These are phyloP conservation scores for Catamblyrhynchus diadema DNA, from an alignment of 2,797 vertebrate genomes.

Conservation along the genomic window DNA sequence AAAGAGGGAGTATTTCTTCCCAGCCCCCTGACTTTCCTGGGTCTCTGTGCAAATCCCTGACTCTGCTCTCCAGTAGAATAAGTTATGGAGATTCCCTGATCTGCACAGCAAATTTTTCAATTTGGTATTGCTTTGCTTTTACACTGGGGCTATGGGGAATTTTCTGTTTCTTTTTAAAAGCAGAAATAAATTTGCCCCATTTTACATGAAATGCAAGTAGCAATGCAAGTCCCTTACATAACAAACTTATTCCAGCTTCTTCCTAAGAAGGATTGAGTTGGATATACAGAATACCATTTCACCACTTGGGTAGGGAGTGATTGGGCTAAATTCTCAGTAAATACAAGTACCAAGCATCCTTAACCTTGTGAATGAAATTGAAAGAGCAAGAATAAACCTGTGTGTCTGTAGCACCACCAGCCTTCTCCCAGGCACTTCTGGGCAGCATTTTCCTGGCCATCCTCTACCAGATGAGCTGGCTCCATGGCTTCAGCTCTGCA, in stretches of 20 bases:
- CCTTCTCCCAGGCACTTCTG: not conserved
- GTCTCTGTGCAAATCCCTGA: not conserved
- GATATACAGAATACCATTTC: not conserved
- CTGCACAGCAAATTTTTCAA: not conserved
- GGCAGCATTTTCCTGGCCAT: not conserved
- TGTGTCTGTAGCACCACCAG: not conserved
- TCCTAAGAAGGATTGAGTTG: not conserved
- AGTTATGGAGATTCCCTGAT: not conserved
- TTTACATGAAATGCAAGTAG: not conserved
- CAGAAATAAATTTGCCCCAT: not conserved
- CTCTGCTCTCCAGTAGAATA: not conserved
- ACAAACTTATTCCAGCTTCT: not conserved
- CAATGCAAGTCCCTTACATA: not conserved
- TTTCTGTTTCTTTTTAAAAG: not conserved
- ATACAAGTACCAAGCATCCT: not conserved
- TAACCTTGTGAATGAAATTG: not conserved
- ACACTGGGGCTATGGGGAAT: rapidly evolving
- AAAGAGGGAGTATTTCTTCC: not conserved
- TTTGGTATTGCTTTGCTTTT: not conserved
- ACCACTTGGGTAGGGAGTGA: not conserved
- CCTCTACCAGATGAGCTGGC: not conserved
- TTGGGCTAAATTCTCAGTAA: not conserved
- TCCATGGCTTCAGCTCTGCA: not conserved
- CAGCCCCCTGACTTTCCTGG: not conserved
- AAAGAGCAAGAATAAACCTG: not conserved